Evolutionary conservation across 2,888 invertebrate species (phyloP), one percentile per base, ranked within the genome.

Genomic region (Sarcophaga rosellei): DNA sequence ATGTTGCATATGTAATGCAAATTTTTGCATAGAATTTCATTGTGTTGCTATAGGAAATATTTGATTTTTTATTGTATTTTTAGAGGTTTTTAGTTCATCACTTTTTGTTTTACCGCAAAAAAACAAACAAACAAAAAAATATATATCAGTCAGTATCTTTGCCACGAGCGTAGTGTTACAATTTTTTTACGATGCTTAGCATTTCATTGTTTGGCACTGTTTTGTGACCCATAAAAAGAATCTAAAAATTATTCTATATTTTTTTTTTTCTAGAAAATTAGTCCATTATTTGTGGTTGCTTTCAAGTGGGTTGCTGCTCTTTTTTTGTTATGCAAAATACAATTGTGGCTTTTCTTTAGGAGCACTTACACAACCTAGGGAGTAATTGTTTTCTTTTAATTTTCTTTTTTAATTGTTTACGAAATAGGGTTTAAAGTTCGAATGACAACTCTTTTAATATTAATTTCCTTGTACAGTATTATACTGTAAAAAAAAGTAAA

Each of bases 71-170:
- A 80, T 80, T 75, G 62, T 75, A 20, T 72, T 80, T 70, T 72
- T 53, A 44, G 63, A 74, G 63, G 8, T 73, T 68, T 74, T 68
- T 15, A 20, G 10, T 20, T 23, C 12, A 76, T 66, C 73, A 74
- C 83, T 74, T 68, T 69, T 79, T 84, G 74, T 78, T 68, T 79
- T 74, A 79, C 78, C 79, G 25, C 78, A 79, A 84, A 84, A 69
- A 78, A 84, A 66, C 70, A 11, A 17, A n/a, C 23, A 44, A 47
- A 62, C n/a, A 8, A 53, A 62, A n/a, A n/a, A n/a, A n/a, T n/a
- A n/a, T 25, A 53, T 65, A 66, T 68, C 6, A 35, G 35, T 61
- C 61, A 12, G 21, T 53, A 57, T 61, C 59, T 6, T 79, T 69
- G 78, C n/a, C 65, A 5, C 45, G 74, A 79, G 74, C 74, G 78